Base-by-base conservation (phyloP, 1,140 invertebrate genomes). In the Littorina saxatilis region DNA sequence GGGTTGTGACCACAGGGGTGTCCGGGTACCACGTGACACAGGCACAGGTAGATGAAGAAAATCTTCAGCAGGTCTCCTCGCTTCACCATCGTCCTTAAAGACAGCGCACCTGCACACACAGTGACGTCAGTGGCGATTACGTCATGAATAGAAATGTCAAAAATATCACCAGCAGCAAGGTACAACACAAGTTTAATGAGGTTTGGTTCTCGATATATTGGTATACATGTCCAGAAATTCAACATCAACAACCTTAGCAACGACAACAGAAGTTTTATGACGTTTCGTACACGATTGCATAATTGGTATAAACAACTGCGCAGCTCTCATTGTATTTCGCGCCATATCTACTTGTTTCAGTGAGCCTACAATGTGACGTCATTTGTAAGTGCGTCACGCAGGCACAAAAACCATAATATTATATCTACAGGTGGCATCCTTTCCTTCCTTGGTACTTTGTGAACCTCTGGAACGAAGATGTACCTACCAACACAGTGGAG, bases 1-100 rank as follows among this genome's bases (percentile, higher is more conserved):
- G 85, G 87, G 68, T 87, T 87, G 29, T 84, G 80, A 2, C 87
- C 87, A 77, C 87, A 88, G 1, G 86, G 84, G 50, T 87, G 84
- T 15, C 78, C 86, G 2, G 84, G 83, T 32, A 55, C 76, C 37
- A 87, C 76, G 63, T 87, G 84, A 52, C 78, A 83, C 23, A 86
- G 63, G 76, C 84, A 88, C 32, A 85, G 77, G 80, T 86, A 88
- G 75, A 88, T 82, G 68, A 83, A 83, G 75, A 88, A 85, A 52
- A 88, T 75, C 83, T 85, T 82, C 39, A 84, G 73, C 20, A 87
- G 79, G 63, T 85, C 82, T 79, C 85, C 84, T 75, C 83, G 87
- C 74, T 82, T 84, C 63, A 87, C 80, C 87, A 88, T 88, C 73
- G 80, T 88, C 83, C 84, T 84, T 73, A 82, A 86, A 43, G 84